Base-by-base conservation (phyloP, 2,888 invertebrate genomes). In the Pollenia angustigena region DNA sequence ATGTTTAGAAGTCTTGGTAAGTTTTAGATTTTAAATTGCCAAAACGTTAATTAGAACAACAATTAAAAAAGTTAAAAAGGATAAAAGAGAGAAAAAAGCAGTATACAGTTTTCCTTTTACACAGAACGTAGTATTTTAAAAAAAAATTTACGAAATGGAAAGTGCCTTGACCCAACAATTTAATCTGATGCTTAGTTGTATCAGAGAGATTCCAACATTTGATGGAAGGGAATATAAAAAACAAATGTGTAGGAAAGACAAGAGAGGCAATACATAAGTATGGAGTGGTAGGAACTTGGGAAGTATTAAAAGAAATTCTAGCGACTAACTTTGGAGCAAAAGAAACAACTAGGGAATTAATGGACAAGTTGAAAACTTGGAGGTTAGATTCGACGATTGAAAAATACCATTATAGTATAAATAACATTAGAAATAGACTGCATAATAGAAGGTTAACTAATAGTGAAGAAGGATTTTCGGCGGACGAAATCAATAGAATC, bases 221-320 rank as follows among this genome's bases (percentile, higher is more conserved):
- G 80, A 85, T 23, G 85, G 75, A 2, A 81, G n/a, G 7, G 64
- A 85, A 72, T 52, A 66, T 85, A 16, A 81, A 78, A 66, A 68
- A 71, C 16, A 85, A 44, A 75, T 79, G 79, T 40, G 12, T 16
- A 1, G 66, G 79, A 52, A 16, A 54, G 44, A 69, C 76, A 50
- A 68, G 68, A 50, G 66, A 66, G 18, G 23, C 68, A 50, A 50
- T 48, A 32, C 23, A 68, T 50, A 46, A 32, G 2, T 68, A 68
- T 50, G 66, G 72, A 12, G 14, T n/a, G 14, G 14, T 66, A 40
- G 42, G 14, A 18, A 60, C 32, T 71, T 18, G 18, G 18, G 18
- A 18, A 18, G 18, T 18, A 18, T 18, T 18, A 18, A 18, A 18
- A 18, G 18, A 18, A 18, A 18, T 18, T 18, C 18, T 18, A 18